A percentile compares a stretch with the other conserved stretches of the same genome.
These are phyloP conservation scores for Anoura caudifer DNA, from an alignment of 2,113 vertebrate genomes.

Conservation along the genomic window DNA sequence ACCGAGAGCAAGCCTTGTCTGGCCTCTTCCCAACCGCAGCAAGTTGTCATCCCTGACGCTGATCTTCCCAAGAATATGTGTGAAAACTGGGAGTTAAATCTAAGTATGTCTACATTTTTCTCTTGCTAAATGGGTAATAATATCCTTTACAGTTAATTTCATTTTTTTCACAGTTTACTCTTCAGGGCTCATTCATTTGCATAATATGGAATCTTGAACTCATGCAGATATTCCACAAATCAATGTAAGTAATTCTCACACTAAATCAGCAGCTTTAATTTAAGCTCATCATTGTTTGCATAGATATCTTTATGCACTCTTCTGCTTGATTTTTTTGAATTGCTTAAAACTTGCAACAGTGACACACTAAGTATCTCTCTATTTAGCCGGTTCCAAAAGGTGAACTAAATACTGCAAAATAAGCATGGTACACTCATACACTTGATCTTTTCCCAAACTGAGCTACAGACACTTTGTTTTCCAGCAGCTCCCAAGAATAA, in stretches of 20 bases:
- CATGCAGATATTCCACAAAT: slow-evolving; percentile 75
- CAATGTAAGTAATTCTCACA: slow-evolving; percentile 71
- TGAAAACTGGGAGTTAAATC: slow-evolving; percentile 46
- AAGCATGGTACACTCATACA: slow-evolving; percentile 70
- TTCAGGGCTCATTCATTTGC: slow-evolving; percentile 74
- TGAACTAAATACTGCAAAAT: slow-evolving; percentile 73
- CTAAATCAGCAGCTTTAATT: slow-evolving; percentile 74
- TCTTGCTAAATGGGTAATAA: slow-evolving; percentile 62
- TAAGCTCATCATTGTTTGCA: slow-evolving; percentile 79
- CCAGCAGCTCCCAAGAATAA: slow-evolving; percentile 70
- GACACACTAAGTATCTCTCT: slow-evolving; percentile 66
- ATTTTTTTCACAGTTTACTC: slow-evolving; percentile 62
- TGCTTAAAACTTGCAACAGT: slow-evolving; percentile 72
- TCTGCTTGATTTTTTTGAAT: slow-evolving; percentile 73
- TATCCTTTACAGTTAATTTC: slow-evolving; percentile 60
- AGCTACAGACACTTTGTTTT: slow-evolving; percentile 64
- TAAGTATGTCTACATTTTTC: slow-evolving; percentile 44
- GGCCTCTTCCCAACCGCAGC: neutral
- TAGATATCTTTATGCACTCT: slow-evolving; percentile 77
- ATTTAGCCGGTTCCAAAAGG: slow-evolving; percentile 78
- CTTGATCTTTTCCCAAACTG: slow-evolving; percentile 63
- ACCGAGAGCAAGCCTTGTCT: neutral
- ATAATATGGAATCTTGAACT: slow-evolving; percentile 72
- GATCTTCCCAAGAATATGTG: neutral
- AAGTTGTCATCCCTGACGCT: neutral